Conservation (phyloP, 1,140 invertebrate genomes). For the Rhynchophorus ferrugineus region DNA sequence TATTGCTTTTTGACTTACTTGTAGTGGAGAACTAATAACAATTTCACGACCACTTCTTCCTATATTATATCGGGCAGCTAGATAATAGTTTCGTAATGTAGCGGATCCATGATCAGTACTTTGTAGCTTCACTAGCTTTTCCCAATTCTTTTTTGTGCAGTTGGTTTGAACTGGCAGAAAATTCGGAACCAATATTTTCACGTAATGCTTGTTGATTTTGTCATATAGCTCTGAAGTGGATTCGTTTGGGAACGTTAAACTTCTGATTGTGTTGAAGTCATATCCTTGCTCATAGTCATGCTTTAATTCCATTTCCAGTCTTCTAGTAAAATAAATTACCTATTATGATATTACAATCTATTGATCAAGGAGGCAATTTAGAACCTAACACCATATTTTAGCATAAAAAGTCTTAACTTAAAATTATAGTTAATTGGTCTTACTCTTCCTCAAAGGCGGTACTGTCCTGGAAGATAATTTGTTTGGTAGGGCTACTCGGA, state of each 20-base stretch:
- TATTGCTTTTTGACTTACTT: slow-evolving; percentile 47
- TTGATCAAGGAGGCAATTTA: neutral
- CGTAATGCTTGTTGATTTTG: slow-evolving; percentile 51
- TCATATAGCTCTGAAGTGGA: slow-evolving; percentile 50
- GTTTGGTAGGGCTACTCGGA: slow-evolving; percentile 51
- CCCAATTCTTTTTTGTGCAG: slow-evolving; percentile 61
- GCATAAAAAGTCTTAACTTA: too few relatives aligned
- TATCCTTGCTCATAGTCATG: slow-evolving; percentile 29
- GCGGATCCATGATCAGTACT: slow-evolving; percentile 19
- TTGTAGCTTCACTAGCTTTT: slow-evolving; percentile 61
- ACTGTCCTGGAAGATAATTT: slow-evolving; percentile 12
- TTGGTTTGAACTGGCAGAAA: slow-evolving; percentile 63
- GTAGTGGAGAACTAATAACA: slow-evolving; percentile 63
- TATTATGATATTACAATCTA: neutral
- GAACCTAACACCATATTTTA: too few relatives aligned
- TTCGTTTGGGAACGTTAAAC: slow-evolving; percentile 44
- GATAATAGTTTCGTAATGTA: slow-evolving; percentile 27
- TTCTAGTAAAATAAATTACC: slow-evolving; percentile 2
- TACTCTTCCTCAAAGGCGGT: slow-evolving; percentile 14
- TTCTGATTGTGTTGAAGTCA: slow-evolving; percentile 34
- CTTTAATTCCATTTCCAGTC: slow-evolving; percentile 9
- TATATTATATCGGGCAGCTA: slow-evolving; percentile 33
- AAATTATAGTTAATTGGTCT: too few relatives aligned
- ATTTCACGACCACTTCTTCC: slow-evolving; percentile 33
- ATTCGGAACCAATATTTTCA: slow-evolving; percentile 54